These are phyloP conservation scores for Hydra vulgaris DNA, from an alignment of 30 jellyfish, hydroid and myxozoan species.

Conservation along the genomic window DNA sequence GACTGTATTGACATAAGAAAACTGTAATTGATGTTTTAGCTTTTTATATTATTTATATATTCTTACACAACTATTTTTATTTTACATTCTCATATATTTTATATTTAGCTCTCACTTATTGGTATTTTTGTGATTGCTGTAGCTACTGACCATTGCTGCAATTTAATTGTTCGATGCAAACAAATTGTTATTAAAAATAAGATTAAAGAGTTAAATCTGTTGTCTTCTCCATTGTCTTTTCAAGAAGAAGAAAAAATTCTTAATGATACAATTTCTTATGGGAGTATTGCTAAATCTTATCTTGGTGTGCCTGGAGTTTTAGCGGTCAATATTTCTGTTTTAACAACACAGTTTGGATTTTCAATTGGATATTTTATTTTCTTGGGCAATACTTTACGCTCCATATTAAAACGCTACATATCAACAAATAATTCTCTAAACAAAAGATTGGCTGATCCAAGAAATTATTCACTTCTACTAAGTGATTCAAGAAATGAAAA, in stretches of 20 bases:
- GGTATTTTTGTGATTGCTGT: constrained; percentile 68
- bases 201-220: constrained; percentile 30
- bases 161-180: constrained; percentile 76
- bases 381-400: constrained; percentile 80
- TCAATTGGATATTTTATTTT: constrained; percentile 80
- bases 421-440: constrained; percentile 13
- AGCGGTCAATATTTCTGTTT: constrained; percentile 67
- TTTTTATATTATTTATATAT: no score
- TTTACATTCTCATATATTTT: background rate
- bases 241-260: constrained; percentile 37
- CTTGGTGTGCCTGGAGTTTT: constrained; percentile 76
- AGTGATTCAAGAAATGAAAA: background rate
- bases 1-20: no score
- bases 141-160: constrained; percentile 94
- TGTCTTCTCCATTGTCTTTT: constrained; percentile 30
- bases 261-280: constrained; percentile 73
- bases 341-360: constrained; percentile 88
- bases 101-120: constrained; percentile 58
- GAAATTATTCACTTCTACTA: background rate
- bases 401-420: constrained; percentile 44
- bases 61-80: background rate
- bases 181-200: constrained; percentile 33
- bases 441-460: background rate
- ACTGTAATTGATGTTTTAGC: no score
- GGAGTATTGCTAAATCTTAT: constrained; percentile 64